phyloP scores from a whole-genome alignment of 2,888 invertebrate genomes.

The Panopea generosa region DNA sequence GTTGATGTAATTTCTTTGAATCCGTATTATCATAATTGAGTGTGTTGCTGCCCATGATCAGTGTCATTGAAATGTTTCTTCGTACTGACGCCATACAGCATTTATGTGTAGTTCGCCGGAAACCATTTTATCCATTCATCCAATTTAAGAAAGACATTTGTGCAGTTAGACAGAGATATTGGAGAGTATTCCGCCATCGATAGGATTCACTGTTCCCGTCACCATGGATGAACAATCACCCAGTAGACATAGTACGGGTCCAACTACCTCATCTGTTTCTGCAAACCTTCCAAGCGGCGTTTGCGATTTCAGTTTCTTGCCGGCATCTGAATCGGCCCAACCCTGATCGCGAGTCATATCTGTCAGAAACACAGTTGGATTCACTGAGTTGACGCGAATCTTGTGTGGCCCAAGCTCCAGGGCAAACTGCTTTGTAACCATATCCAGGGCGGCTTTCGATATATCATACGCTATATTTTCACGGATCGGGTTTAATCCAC shows the following conservation, averaged over 20 bases:
- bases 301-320: constrained; percentile 90
- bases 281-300: constrained; percentile 92
- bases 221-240: constrained; percentile 53
- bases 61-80: too few species aligned
- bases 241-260: constrained; percentile 51
- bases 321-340: constrained; percentile 93
- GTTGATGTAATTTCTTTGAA: too few species aligned
- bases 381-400: constrained; percentile 95
- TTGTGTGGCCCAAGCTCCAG: constrained; percentile 92
- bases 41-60: too few species aligned
- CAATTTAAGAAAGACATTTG: too few species aligned
- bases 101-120: too few species aligned
- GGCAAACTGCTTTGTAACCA: too few species aligned
- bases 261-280: constrained; percentile 82
- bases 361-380: constrained; percentile 97
- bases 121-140: too few species aligned
- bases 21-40: too few species aligned
- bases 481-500: constrained; percentile 87
- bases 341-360: constrained; percentile 91
- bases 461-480: constrained; percentile 93
- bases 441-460: too few species aligned
- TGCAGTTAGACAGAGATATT: constrained; percentile 47
- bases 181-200: constrained; percentile 54
- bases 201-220: constrained; percentile 49
- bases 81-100: too few species aligned